A percentile compares a stretch with the other conserved stretches of the same genome.
phyloP scores from a whole-genome alignment of 2,797 vertebrate species.

The Squalus acanthias region DNA sequence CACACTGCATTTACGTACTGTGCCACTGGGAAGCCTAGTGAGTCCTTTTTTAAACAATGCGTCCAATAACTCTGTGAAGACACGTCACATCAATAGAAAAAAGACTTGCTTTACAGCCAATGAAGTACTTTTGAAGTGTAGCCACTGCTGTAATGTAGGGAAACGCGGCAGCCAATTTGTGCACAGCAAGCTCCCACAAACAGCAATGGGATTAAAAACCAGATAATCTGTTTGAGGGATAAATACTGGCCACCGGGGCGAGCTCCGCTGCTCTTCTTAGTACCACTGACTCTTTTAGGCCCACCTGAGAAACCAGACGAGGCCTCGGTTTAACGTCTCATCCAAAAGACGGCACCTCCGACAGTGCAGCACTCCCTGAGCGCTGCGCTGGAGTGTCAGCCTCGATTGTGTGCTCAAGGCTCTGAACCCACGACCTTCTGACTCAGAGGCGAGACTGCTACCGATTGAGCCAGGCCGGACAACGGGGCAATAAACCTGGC shows the following conservation, averaged over 20 bases:
- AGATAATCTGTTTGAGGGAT: not conserved
- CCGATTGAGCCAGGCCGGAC: not conserved
- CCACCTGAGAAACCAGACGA: too few relatives aligned
- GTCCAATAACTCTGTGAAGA: not conserved
- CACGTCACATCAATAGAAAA: not conserved
- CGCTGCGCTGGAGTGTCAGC: not conserved
- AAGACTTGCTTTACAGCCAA: not conserved
- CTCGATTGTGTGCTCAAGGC: not conserved
- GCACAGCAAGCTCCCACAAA: not conserved
- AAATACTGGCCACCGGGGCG: not conserved
- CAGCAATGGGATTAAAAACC: not conserved
- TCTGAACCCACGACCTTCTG: not conserved
- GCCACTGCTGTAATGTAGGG: not conserved
- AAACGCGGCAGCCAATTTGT: not conserved
- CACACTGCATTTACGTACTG: not conserved
- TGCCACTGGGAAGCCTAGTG: not conserved
- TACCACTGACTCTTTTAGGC: too few relatives aligned
- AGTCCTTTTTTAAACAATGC: not conserved
- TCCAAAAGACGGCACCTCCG: not conserved
- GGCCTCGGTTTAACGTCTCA: not conserved
- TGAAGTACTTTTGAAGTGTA: not conserved
- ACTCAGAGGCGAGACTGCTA: not conserved
- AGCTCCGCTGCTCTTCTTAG: too few relatives aligned
- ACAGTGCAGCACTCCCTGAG: not conserved
- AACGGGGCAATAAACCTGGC: not conserved